Evolutionary conservation across 2,797 vertebrate genomes (phyloP), one percentile per base, ranked within the genome.

Genomic region (Phaenicophaeus curvirostris): DNA sequence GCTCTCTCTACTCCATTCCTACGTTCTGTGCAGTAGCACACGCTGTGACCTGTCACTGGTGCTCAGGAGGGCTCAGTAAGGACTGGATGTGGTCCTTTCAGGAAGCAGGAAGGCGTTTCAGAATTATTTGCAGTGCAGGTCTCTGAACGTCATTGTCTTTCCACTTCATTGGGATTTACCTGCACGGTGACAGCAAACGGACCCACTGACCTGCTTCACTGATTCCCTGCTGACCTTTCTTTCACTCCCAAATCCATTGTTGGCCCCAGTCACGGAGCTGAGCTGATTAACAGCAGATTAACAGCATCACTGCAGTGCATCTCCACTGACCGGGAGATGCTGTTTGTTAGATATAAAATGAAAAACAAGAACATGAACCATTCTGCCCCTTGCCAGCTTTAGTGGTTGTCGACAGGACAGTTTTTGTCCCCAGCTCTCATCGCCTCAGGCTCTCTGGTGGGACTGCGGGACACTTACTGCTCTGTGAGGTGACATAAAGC

Each of bases 231-330:
- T 41, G 65, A 61, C 55, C 67, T 59, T 68, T 72, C 50, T 71
- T 74, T 86, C 31, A 19, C 33, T 59, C 62, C 53, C 9, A 41
- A 23, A 55, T 79, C 41, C 39, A 13, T 44, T 68, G 73, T 9
- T 92, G 74, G 44, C 1, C 0, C 88, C 84, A 92, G 30, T 24
- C 0, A 0, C 6, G 33, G 61, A 27, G 18, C 35, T 93, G 58
- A 95, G 89, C 79, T 83, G 76, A 72, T 94, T 72, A 80, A 24
- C 16, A n/a, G 54, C 5, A 37, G 53, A 62, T 92, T 59, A 91
- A 86, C 8, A 92, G 41, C 51, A 50, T 83, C 66, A 58, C 27
- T 30, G 14, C 55, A 11, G 62, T n/a, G 46, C 75, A 57, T 44
- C 78, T 46, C 57, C 77, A 50, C 46, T 30, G 46, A 23, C 33